Evolutionary conservation across 2,113 vertebrate species (phyloP), one percentile per base, ranked within the genome.

Genomic region (Ramphastos sulfuratus): DNA sequence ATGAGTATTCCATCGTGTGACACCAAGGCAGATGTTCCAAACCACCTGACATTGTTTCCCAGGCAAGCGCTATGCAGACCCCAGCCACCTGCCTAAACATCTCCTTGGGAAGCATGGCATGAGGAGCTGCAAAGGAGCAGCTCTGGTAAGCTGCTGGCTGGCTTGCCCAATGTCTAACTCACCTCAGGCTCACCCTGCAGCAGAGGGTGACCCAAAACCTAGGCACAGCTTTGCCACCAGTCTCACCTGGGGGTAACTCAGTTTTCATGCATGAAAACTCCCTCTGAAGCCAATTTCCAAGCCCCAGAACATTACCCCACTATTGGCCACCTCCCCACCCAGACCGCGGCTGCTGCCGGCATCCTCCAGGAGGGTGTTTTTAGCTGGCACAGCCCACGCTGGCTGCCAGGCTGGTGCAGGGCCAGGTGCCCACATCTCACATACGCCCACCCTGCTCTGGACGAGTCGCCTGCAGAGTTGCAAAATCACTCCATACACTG

Each of bases 1-100:
- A 25, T 1, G 3, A 6, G 19, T 46, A 18, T 1, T 54, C 48
- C 2, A 0, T 0, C 0, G 12, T 3, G 25, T 6, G 37, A 30
- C 58, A 18, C 73, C 2, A 7, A 25, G 8, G 42, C 10, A 56
- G n/a, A 54, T 5, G 37, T 16, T 69, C 84, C 23, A 31, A 2
- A 0, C 3, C 19, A 9, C 23, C 50, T 0, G 0, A 24, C 42
- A 37, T 10, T 15, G 15, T 8, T 64, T n/a, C 24, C 30, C 70
- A n/a, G 3, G 10, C 31, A 10, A 35, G 15, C 39, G 9, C 23
- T 8, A 14, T 0, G 0, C 16, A 8, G n/a, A 14, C 13, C 55
- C 24, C 42, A 17, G 25, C 35, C 63, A 13, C 18, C 70, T 6
- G 10, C 52, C 73, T 2, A 2, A 56, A 7, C 10, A 7, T n/a